A percentile compares a stretch with the other conserved stretches of the same genome.
Conservation (phyloP, 2,888 invertebrate genomes). For the Ochropleura leucogaster region DNA sequence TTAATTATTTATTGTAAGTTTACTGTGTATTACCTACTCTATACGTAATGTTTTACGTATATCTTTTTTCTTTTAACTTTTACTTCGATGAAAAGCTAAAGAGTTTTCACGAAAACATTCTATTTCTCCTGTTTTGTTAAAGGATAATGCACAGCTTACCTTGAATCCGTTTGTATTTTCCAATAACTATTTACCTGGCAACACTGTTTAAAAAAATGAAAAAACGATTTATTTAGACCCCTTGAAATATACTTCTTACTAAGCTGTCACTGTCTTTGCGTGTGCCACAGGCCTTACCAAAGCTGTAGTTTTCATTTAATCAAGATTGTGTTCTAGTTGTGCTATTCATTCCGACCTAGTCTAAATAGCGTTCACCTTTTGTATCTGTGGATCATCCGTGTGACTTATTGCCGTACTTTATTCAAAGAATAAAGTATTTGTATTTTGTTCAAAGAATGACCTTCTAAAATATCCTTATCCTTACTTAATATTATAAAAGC, state of each 20-base stretch:
- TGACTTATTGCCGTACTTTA: no score
- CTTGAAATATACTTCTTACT: no score
- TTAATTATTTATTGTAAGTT: no score
- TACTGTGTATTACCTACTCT: no score
- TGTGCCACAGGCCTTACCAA: not conserved
- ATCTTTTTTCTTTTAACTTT: not conserved
- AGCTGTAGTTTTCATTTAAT: not conserved
- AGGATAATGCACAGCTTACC: not conserved
- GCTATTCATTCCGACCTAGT: not conserved
- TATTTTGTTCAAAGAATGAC: not conserved
- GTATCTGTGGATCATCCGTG: no score
- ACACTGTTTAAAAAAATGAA: no score
- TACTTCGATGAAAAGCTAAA: no score
- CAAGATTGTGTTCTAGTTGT: not conserved
- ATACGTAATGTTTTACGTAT: no score
- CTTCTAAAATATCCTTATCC: not conserved
- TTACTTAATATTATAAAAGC: no score
- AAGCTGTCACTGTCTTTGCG: not conserved
- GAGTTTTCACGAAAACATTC: no score
- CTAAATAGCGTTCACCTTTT: conserved; percentile 11
- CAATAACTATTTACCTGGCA: not conserved
- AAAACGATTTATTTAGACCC: no score
- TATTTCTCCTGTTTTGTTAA: not conserved
- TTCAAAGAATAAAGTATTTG: no score
- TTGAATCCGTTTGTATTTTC: not conserved